These are phyloP conservation scores for Patella depressa DNA, from an alignment of 2,888 invertebrate species.

Conservation along the genomic window DNA sequence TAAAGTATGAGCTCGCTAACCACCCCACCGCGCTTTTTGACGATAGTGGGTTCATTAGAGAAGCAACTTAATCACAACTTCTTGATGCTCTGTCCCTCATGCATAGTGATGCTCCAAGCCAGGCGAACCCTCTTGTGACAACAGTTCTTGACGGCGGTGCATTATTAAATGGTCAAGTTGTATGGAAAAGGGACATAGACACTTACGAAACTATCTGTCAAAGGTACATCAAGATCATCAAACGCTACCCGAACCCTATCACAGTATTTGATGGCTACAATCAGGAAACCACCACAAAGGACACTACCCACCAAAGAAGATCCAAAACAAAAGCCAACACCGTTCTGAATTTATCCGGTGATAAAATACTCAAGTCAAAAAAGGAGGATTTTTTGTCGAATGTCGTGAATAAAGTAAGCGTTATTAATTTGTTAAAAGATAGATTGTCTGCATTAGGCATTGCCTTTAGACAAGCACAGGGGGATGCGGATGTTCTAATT, in stretches of 20 bases:
- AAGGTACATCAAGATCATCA: conserved; percentile 16
- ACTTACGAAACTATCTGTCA: conserved; percentile 23
- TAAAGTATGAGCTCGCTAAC: conserved; percentile 30
- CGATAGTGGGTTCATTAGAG: conserved; percentile 12
- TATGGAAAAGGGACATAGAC: conserved; percentile 24
- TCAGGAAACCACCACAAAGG: conserved; percentile 30
- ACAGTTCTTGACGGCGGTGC: conserved; percentile 33
- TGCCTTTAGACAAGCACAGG: too few species aligned
- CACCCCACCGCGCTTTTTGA: conserved; percentile 38
- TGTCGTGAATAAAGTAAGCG: conserved; percentile 44
- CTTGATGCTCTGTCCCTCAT: conserved; percentile 27
- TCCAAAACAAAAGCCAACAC: conserved; percentile 23
- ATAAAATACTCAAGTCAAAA: conserved; percentile 36
- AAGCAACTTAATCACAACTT: conserved; percentile 32
- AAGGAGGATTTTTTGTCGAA: conserved; percentile 48
- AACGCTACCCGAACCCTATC: conserved; percentile 16
- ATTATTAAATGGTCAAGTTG: conserved; percentile 22
- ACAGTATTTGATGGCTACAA: conserved; percentile 43
- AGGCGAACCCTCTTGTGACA: background rate
- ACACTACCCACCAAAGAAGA: conserved; percentile 32
- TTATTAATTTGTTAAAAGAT: conserved; percentile 37
- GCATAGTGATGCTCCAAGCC: background rate
- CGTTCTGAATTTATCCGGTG: conserved; percentile 33
- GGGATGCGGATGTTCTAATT: conserved; percentile 47
- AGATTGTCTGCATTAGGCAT: too few species aligned